Base-by-base conservation (phyloP, 2,888 invertebrate genomes). In the Coelinius sp. region DNA sequence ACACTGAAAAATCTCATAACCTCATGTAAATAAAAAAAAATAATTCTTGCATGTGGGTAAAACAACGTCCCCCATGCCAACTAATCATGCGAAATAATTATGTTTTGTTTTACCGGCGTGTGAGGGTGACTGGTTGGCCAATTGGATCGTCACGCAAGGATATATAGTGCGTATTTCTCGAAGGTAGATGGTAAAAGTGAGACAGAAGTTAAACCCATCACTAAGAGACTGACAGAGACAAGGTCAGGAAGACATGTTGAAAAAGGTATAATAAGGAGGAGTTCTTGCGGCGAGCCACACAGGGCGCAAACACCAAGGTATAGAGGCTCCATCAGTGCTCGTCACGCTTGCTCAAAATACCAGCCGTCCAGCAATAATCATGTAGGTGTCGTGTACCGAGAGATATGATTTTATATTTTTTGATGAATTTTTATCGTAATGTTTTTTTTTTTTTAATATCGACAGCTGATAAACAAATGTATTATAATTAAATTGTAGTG, bases 81-180 rank as follows among this genome's bases (percentile, higher is more conserved):
- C 84, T 86, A 85, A 85, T 85, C 85, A 84, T 79, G 82, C 80
- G 80, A 85, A 85, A 85, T 85, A 85, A 86, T 86, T 86, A 83
- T 81, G 81, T 84, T 85, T 84, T 82, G 83, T 84, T 84, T 85
- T 81, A 81, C 82, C 79, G 81, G 80, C 75, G 71, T n/a, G 76
- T 73, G 74, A 74, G 71, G 76, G 73, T 75, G 49, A 69, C 77
- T 83, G 84, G 85, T 81, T 82, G 84, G 82, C 41, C 84, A 83
- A 75, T 78, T 14, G 76, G 77, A 80, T 78, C 82, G 84, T 84
- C 85, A 86, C 85, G 85, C 85, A 80, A 86, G 74, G 73, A 68
- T 68, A 31, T 56, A 62, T 49, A 24, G 24, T 68, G 62, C 64
- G 66, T 65, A 59, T 70, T 17, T 20, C 53, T 68, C 62, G 24